These are phyloP conservation scores for Dolichopus griseipennis DNA, from an alignment of 2,888 invertebrate species.

Conservation along the genomic window DNA sequence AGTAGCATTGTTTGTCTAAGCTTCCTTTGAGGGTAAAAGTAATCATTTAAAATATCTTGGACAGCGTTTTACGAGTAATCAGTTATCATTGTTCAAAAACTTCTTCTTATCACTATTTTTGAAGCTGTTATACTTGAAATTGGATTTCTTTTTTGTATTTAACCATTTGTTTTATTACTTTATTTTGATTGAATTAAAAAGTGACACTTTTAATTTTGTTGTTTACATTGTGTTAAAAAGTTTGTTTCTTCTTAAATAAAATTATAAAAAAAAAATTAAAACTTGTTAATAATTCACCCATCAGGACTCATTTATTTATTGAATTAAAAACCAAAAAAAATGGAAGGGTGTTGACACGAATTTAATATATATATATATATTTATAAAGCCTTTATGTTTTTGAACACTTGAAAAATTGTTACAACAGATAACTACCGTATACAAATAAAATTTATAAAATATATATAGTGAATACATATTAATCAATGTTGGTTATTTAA, in stretches of 20 bases:
- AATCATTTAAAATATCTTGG: too few relatives aligned
- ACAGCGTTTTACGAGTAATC: too few relatives aligned
- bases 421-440: neutral
- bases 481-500: neutral
- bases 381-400: neutral
- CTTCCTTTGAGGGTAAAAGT: too few relatives aligned
- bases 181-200: neutral
- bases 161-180: too few relatives aligned
- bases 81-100: too few relatives aligned
- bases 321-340: neutral
- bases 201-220: neutral
- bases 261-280: too few relatives aligned
- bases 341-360: constrained; percentile 2
- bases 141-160: too few relatives aligned
- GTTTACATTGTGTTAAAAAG: neutral
- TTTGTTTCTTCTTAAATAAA: neutral
- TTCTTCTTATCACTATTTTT: too few relatives aligned
- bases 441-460: neutral
- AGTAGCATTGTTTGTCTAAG: too few relatives aligned
- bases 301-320: neutral
- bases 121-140: too few relatives aligned
- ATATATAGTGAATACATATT: neutral
- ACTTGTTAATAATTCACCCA: neutral
- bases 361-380: neutral
- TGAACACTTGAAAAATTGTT: neutral